Base-by-base conservation (phyloP, 2,888 invertebrate genomes). In the Ectemnius continuus region DNA sequence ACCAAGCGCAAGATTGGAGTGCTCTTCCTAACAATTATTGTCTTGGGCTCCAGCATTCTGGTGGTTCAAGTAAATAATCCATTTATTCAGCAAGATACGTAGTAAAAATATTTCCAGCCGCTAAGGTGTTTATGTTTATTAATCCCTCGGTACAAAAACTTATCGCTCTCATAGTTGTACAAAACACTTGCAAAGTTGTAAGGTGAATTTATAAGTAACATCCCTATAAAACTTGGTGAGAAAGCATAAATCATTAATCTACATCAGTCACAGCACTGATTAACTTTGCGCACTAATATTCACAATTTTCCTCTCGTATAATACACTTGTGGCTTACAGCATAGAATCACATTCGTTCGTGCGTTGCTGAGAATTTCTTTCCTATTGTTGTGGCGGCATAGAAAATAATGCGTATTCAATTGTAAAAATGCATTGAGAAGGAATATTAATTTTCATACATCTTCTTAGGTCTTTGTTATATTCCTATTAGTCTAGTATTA, bases 131-230 rank as follows among this genome's bases (percentile, higher is more conserved):
- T 14, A 52, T 16, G n/a, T 52, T 52, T 52, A 52, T 52, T 52
- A 52, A 52, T 52, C n/a, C 16, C 52, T 52, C 52, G 52, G 16
- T 52, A 52, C 16, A 52, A 52, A 52, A 52, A 52, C 52, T 52
- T 52, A 52, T 52, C 13, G 16, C 14, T 52, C 52, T 14, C 16
- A 52, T 13, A 52, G 52, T 52, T 16, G 52, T 52, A 52, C 6
- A 52, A 52, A 52, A 36, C 36, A 36, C 36, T 36, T 14, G 52
- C 8, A 52, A 16, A n/a, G n/a, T n/a, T 16, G 52, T 52, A 11
- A 16, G 5, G 16, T 52, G 36, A 36, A 36, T 36, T 36, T 36
- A 36, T 36, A 8, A 36, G 36, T 36, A 36, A 52, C 16, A 14
- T 4, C 6, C 52, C 8, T 52, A 52, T 52, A 52, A 52, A 52